Evolutionary conservation across 2,797 vertebrate species (phyloP).

Genomic region (Graptemys geographica): DNA sequence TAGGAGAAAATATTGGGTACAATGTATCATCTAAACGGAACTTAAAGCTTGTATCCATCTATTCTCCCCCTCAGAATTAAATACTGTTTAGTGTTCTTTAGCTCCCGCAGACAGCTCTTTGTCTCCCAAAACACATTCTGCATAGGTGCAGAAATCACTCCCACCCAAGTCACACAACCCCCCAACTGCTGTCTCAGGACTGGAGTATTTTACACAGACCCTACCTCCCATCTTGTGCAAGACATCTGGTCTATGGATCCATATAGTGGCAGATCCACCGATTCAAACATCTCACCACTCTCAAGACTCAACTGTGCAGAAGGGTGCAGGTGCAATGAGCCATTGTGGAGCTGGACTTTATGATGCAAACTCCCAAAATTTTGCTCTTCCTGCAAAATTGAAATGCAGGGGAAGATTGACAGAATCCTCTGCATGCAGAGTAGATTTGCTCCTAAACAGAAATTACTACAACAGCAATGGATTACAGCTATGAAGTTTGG

Average conservation of each 20-base stretch:
- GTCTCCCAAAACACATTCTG: background rate
- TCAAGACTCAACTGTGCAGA: background rate
- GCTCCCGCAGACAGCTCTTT: background rate
- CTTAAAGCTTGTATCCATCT: background rate
- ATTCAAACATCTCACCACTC: background rate
- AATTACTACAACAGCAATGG: background rate
- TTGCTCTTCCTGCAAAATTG: background rate
- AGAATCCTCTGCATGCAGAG: accelerated
- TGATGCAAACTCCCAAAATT: background rate
- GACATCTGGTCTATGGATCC: background rate
- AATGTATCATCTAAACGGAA: background rate
- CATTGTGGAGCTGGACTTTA: background rate
- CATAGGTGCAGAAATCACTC: background rate
- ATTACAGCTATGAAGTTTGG: background rate
- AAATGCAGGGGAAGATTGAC: background rate
- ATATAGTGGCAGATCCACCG: background rate
- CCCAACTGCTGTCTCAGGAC: background rate
- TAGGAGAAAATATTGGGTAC: background rate
- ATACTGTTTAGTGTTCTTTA: background rate
- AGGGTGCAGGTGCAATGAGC: background rate
- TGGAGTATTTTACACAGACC: background rate
- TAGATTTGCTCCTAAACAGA: background rate
- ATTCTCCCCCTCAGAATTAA: background rate
- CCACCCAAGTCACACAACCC: background rate
- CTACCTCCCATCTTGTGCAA: background rate